A percentile compares a stretch with the other conserved stretches of the same genome.
phyloP scores from a whole-genome alignment of 2,797 vertebrate genomes.

The Cichlasoma orientale region DNA sequence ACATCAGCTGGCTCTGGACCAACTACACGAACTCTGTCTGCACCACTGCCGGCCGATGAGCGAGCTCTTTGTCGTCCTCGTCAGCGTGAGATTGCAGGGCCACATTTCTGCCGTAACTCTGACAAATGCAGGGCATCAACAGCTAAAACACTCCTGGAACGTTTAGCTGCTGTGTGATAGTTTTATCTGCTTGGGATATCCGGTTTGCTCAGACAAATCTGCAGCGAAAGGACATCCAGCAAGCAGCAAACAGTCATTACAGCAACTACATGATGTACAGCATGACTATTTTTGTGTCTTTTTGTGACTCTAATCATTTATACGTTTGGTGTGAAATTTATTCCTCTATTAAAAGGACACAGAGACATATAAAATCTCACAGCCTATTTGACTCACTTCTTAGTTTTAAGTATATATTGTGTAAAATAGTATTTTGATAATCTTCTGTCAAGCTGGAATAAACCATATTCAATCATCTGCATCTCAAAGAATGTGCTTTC shows the following conservation, averaged over 20 bases:
- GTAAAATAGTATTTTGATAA: too few relatives aligned
- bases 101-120: conserved; percentile 42
- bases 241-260: neutral
- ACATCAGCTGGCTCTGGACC: conserved; percentile 25
- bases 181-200: neutral
- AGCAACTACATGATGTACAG: neutral
- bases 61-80: conserved; percentile 39
- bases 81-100: conserved; percentile 20
- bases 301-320: too few relatives aligned
- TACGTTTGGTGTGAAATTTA: too few relatives aligned
- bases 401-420: too few relatives aligned
- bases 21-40: conserved; percentile 41
- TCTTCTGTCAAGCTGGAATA: too few relatives aligned
- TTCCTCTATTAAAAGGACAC: too few relatives aligned
- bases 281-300: neutral
- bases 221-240: neutral
- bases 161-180: neutral
- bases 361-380: too few relatives aligned
- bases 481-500: too few relatives aligned
- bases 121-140: conserved; percentile 8
- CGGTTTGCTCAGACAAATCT: conserved; percentile 1
- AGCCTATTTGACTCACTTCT: too few relatives aligned
- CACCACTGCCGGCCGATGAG: conserved; percentile 15
- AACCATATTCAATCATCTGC: too few relatives aligned
- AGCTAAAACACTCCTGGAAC: neutral